These are phyloP conservation scores for Epicampocera succincta DNA, from an alignment of 2,888 invertebrate genomes.

Conservation along the genomic window DNA sequence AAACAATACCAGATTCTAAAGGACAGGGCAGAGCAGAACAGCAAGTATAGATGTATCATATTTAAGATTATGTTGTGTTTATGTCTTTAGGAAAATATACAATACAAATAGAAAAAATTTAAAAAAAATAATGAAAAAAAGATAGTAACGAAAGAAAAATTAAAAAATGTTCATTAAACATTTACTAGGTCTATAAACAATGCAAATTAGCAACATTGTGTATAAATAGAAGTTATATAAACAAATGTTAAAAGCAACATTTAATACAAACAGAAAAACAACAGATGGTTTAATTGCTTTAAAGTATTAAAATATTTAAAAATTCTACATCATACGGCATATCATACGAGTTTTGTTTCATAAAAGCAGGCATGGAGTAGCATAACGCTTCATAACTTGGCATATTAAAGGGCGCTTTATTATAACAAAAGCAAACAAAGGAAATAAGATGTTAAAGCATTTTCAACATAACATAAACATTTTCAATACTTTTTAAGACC, in stretches of 20 bases:
- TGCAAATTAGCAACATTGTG: slow-evolving; percentile 59
- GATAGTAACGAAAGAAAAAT: slow-evolving; percentile 1
- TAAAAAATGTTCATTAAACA: slow-evolving; percentile 40
- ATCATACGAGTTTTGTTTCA: slow-evolving; percentile 62
- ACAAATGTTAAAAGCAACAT: slow-evolving; percentile 39
- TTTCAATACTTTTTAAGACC: slow-evolving; percentile 56
- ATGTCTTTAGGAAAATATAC: slow-evolving; percentile 60
- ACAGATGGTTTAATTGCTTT: slow-evolving; percentile 59
- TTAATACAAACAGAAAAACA: background rate
- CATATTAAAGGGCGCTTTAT: slow-evolving; percentile 35
- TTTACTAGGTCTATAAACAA: slow-evolving; percentile 44
- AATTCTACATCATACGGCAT: slow-evolving; percentile 66
- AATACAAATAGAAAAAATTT: slow-evolving; percentile 53
- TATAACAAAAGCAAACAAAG: background rate
- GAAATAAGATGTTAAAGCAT: slow-evolving; percentile 29
- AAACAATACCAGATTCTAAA: slow-evolving; percentile 60
- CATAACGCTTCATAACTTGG: slow-evolving; percentile 47
- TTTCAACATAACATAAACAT: slow-evolving; percentile 27
- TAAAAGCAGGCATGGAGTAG: slow-evolving; percentile 34
- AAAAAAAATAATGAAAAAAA: slow-evolving; percentile 44
- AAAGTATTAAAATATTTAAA: slow-evolving; percentile 64
- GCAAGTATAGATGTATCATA: slow-evolving; percentile 51
- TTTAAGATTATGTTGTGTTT: slow-evolving; percentile 62
- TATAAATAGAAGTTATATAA: slow-evolving; percentile 10
- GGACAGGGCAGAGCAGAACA: slow-evolving; percentile 3